Evolutionary conservation across 1,140 invertebrate species (phyloP).

Genomic region (Microvelia longipes): DNA sequence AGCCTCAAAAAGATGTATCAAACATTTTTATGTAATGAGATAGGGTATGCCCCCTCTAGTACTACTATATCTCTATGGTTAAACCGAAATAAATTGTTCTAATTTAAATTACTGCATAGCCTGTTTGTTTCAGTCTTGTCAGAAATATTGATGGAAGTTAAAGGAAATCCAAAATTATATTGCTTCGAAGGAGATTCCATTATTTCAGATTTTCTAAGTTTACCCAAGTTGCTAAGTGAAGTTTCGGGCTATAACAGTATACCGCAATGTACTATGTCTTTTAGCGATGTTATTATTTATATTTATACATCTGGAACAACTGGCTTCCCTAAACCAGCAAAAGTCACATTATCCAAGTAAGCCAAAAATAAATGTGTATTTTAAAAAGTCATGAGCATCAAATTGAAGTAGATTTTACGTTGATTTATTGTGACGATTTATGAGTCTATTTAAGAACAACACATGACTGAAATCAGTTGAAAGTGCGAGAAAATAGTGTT

Average conservation of each 20-base stretch:
- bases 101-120: no score
- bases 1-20: no score
- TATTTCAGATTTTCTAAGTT: not conserved
- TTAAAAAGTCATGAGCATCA: no score
- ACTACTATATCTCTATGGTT: no score
- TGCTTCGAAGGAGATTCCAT: not conserved
- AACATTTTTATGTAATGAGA: no score
- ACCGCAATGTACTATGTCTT: not conserved
- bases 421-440: no score
- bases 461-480: no score
- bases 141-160: not conserved
- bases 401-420: no score
- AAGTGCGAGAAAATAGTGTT: no score
- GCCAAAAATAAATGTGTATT: not conserved
- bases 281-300: slow-evolving; percentile 48
- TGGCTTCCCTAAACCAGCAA: slow-evolving; percentile 82
- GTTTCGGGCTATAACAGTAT: not conserved
- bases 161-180: not conserved
- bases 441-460: no score
- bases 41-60: no score
- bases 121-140: not conserved
- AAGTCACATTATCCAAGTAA: slow-evolving; percentile 67
- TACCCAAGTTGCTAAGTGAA: not conserved
- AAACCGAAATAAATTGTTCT: no score
- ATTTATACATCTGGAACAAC: slow-evolving; percentile 92